Base-by-base conservation (phyloP, 2,888 invertebrate genomes). In the Mycalesis mineus region DNA sequence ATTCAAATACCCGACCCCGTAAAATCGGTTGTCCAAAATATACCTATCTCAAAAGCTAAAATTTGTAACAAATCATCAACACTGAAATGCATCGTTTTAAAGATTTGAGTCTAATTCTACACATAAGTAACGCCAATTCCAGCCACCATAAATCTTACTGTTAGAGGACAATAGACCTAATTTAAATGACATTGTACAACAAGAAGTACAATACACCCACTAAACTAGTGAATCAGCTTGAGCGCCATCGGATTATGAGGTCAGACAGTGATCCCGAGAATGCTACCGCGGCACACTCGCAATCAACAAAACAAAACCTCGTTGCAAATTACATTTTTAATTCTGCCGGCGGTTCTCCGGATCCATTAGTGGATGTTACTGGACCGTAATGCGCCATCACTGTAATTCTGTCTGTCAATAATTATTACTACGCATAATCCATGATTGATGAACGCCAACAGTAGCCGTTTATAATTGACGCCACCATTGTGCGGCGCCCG, bases 391-490 rank as follows among this genome's bases (percentile, higher is more conserved):
- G 54, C 33, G 60, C 51, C 58, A 44, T 58, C 53, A 44, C 36
- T 11, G 60, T 62, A 79, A 77, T 77, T 75, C 74, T 68, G 67
- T 69, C 78, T 78, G 85, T 86, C 85, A 84, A 82, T 88, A 83
- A 83, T 84, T 80, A 87, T 83, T 82, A 82, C 73, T 66, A 65
- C 65, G 73, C 73, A 74, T 84, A 82, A 84, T 82, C 77, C 74
- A 64, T 80, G 86, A 88, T 87, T 85, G 84, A 87, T 86, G 82
- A 75, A 73, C 68, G 75, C 70, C 74, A 74, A 83, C 87, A 77
- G 88, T 82, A 87, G 87, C 78, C 67, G 65, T 68, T 66, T 71
- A 73, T 82, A 84, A 87, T 84, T 80, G 83, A 80, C 75, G 77
- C 72, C 54, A 65, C 75, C 69, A 84, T 86, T 85, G 84, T 84